Percentiles rank a stretch among this genome's conserved stretches.
phyloP scores from a whole-genome alignment of 2,797 vertebrate species.

The Pelochelys cantorii region DNA sequence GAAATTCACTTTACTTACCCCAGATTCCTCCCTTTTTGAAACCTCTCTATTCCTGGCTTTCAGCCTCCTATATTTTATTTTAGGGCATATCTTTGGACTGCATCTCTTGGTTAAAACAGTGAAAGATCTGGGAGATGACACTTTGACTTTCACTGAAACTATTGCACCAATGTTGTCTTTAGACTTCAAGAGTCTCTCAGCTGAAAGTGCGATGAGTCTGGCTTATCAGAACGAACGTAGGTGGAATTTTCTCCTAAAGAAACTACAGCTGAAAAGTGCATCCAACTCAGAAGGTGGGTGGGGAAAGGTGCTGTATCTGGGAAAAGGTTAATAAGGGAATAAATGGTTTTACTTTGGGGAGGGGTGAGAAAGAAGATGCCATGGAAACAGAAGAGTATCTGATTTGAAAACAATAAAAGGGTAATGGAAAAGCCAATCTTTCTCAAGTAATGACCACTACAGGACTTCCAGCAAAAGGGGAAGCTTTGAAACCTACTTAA shows the following conservation, averaged over 20 bases:
- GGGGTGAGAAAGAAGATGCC: neutral
- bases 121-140: neutral
- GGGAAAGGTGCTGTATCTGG: conserved; percentile 23
- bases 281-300: neutral
- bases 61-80: neutral
- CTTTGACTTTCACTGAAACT: conserved; percentile 26
- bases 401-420: conserved; percentile 56
- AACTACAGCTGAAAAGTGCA: conserved; percentile 24
- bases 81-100: neutral
- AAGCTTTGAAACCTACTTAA: conserved; percentile 15
- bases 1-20: neutral
- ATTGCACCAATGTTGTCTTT: conserved; percentile 20
- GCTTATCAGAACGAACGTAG: conserved; percentile 19
- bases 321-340: conserved; percentile 52
- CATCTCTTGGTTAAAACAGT: neutral
- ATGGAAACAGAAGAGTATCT: conserved; percentile 32
- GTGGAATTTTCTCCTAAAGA: conserved; percentile 38
- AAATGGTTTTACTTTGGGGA: neutral
- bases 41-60: neutral
- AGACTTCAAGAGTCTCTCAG: conserved; percentile 8
- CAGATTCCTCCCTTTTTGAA: neutral
- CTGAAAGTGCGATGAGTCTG: conserved; percentile 37
- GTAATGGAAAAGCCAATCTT: conserved; percentile 56
- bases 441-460: conserved; percentile 24
- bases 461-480: conserved; percentile 48